Evolutionary conservation across 2,113 vertebrate genomes (phyloP).

Genomic region (Carlito syrichta): DNA sequence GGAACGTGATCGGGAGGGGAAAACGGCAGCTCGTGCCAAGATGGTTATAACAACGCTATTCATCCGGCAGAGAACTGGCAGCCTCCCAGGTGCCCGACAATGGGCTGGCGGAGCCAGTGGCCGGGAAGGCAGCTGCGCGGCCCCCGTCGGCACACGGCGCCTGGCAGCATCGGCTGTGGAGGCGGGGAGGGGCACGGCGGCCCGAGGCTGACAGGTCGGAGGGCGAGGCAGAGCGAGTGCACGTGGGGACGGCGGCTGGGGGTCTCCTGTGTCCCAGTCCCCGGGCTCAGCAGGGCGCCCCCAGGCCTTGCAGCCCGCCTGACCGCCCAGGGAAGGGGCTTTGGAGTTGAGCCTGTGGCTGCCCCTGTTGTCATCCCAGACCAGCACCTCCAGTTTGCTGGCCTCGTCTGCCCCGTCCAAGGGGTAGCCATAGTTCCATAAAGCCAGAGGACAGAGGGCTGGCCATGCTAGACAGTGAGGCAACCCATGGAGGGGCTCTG

Average conservation of each 20-base stretch:
- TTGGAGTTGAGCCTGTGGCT: rapidly evolving
- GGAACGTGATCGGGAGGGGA: not conserved
- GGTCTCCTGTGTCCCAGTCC: not conserved
- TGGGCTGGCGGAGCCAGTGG: not conserved
- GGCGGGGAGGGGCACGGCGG: not conserved
- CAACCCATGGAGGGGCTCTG: rapidly evolving
- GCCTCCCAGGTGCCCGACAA: constrained; percentile 13
- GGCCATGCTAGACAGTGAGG: no score
- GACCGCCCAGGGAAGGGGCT: no score
- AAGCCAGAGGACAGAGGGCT: rapidly evolving
- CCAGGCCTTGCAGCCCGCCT: not conserved
- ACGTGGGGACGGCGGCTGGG: rapidly evolving
- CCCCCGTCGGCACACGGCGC: not conserved
- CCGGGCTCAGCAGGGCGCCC: not conserved
- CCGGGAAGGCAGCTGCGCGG: not conserved
- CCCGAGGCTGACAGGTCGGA: no score
- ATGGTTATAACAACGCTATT: not conserved
- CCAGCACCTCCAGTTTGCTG: rapidly evolving
- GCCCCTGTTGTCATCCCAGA: rapidly evolving
- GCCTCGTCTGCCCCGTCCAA: not conserved
- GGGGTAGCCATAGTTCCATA: rapidly evolving
- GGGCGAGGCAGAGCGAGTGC: not conserved
- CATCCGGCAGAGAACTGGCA: not conserved
- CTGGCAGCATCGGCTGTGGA: not conserved
- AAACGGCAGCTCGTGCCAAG: not conserved